Evolutionary conservation across 2,888 invertebrate genomes (phyloP).

Genomic region (Phengaris alcon): DNA sequence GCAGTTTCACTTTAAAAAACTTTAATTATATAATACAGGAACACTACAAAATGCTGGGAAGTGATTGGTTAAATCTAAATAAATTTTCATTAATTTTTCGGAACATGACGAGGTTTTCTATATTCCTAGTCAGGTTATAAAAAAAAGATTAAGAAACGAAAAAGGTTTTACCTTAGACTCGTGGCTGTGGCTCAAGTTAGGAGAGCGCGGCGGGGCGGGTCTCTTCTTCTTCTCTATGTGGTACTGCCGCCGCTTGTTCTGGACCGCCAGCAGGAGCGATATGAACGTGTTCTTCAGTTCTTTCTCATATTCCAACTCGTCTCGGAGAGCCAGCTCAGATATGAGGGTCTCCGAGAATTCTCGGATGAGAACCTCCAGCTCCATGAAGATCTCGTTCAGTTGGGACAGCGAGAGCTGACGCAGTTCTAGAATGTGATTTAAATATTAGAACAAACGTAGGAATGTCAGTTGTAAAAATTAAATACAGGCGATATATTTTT

Average conservation of each 20-base stretch:
- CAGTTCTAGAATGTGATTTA: constrained; percentile 83
- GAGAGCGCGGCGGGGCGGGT: constrained; percentile 50
- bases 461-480: too few relatives aligned
- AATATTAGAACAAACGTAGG: neutral
- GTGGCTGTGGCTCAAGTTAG: constrained; percentile 52
- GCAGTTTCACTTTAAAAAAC: too few relatives aligned
- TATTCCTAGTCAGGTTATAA: too few relatives aligned
- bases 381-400: constrained; percentile 95
- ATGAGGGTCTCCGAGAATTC: constrained; percentile 98
- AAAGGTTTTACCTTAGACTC: constrained; percentile 58
- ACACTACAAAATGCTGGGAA: too few relatives aligned
- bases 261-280: constrained; percentile 95
- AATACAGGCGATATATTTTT: too few relatives aligned
- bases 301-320: constrained; percentile 99
- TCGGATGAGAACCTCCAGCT: constrained; percentile 96
- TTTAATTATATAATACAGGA: too few relatives aligned
- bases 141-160: constrained; percentile 1
- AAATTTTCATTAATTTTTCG: too few relatives aligned
- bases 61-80: too few relatives aligned
- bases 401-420: constrained; percentile 92
- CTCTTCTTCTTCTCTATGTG: constrained; percentile 92
- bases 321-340: constrained; percentile 95
- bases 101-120: too few relatives aligned
- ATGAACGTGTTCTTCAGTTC: constrained; percentile 99
- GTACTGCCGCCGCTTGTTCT: constrained; percentile 94